Conservation (phyloP, 2,888 invertebrate species). For the Mythimna impura region DNA sequence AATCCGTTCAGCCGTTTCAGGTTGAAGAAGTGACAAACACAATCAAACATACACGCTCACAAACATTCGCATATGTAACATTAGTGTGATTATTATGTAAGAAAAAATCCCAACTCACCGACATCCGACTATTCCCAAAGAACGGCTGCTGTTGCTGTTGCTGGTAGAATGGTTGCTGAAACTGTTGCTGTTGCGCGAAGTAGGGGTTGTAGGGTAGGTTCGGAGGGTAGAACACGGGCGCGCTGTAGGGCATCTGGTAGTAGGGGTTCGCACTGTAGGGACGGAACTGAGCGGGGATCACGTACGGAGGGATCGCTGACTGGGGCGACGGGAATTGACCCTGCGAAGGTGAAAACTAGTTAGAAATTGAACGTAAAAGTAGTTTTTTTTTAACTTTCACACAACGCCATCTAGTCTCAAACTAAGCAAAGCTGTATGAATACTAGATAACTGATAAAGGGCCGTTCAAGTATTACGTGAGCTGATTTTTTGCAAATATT, state of each 20-base stretch:
- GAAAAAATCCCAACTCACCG: conserved; percentile 83
- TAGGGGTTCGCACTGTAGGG: conserved; percentile 86
- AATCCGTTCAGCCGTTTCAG: no score
- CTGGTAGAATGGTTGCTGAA: conserved; percentile 81
- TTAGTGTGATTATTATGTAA: neutral
- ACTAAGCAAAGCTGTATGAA: no score
- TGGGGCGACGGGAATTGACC: conserved; percentile 75
- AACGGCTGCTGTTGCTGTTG: conserved; percentile 74
- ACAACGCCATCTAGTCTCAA: no score
- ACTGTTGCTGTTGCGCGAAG: conserved; percentile 79
- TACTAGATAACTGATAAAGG: no score
- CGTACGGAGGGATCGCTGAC: conserved; percentile 76
- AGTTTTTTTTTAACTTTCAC: no score
- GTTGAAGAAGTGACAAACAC: no score
- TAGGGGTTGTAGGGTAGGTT: conserved; percentile 84
- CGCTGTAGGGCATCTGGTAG: conserved; percentile 88
- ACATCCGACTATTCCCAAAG: conserved; percentile 87
- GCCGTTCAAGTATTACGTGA: no score
- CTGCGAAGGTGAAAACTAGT: conserved; percentile 62
- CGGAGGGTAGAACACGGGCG: conserved; percentile 82
- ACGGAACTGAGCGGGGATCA: conserved; percentile 84
- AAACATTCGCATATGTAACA: no score
- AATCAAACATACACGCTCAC: no score
- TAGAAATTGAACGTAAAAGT: neutral
- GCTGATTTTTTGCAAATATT: no score